phyloP scores from a whole-genome alignment of 2,888 invertebrate species.

The Mesorhabditis spiculigera region DNA sequence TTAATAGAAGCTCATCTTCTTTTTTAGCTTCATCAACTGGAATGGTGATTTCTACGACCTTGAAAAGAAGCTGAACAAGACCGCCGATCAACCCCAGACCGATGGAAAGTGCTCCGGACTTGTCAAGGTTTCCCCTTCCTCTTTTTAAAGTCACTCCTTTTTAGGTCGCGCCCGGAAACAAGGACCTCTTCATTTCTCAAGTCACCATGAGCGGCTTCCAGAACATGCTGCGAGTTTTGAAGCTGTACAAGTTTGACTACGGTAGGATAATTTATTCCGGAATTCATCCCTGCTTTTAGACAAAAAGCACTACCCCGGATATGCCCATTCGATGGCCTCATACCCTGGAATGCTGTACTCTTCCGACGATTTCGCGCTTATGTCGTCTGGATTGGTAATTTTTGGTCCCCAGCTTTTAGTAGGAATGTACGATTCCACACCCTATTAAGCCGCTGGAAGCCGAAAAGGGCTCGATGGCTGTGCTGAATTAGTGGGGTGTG shows the following conservation, averaged over 20 bases:
- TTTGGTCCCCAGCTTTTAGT: background rate
- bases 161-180: slow-evolving; percentile 48
- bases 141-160: background rate
- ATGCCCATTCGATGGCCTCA: slow-evolving; percentile 51
- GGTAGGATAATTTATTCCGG: slow-evolving; percentile 21
- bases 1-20: too few species aligned
- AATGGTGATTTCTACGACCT: slow-evolving; percentile 56
- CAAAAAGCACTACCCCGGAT: slow-evolving; percentile 51
- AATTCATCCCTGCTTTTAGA: too few species aligned
- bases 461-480: background rate
- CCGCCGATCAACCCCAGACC: slow-evolving; percentile 45
- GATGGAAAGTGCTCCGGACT: slow-evolving; percentile 54
- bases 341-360: slow-evolving; percentile 59
- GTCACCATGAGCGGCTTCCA: slow-evolving; percentile 57
- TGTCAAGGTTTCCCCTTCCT: slow-evolving; percentile 35
- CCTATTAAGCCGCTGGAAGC: background rate
- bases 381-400: slow-evolving; percentile 46
- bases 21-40: slow-evolving; percentile 40
- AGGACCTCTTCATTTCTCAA: slow-evolving; percentile 54
- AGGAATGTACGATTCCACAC: background rate
- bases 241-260: slow-evolving; percentile 70
- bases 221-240: slow-evolving; percentile 51
- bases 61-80: slow-evolving; percentile 57
- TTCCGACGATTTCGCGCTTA: slow-evolving; percentile 58
- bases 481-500: background rate